Percentiles rank a stretch among this genome's conserved stretches.
Conservation (phyloP, 2,888 invertebrate species). For the Megalurothrips usitatus region DNA sequence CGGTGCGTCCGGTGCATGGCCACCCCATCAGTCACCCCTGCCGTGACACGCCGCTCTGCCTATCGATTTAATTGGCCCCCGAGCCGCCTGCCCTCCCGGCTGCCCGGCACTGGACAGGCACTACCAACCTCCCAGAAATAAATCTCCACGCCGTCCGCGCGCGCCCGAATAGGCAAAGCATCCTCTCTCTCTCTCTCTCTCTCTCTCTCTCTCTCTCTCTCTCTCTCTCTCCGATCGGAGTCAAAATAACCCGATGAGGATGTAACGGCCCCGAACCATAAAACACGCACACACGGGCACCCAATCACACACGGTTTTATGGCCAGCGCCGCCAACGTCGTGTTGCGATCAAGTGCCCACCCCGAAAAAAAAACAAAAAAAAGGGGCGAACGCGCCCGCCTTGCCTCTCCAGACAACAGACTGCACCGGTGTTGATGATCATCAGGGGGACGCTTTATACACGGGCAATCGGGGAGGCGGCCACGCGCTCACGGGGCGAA, state of each 20-base stretch:
- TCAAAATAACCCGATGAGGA: conserved; percentile 9
- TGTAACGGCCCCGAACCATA: neutral
- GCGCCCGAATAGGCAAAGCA: neutral
- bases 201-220: too few species aligned
- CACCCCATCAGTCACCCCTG: too few species aligned
- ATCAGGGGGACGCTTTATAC: neutral
- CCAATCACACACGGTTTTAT: neutral
- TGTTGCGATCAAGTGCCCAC: neutral
- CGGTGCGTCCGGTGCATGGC: too few species aligned
- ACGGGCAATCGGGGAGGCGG: neutral
- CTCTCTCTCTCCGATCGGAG: neutral
- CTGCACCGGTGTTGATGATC: conserved; percentile 10
- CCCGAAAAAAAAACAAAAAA: too few species aligned
- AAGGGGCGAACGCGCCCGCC: neutral
- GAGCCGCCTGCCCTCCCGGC: too few species aligned
- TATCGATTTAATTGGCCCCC: neutral
- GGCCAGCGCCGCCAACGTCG: neutral
- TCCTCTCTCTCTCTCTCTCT: too few species aligned
- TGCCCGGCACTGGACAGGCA: too few species aligned
- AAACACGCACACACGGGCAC: neutral
- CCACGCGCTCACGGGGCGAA: neutral
- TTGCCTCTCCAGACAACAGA: neutral
- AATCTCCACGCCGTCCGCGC: neutral
- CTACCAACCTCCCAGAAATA: neutral
- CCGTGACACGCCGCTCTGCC: too few species aligned